Evolutionary conservation across 2,888 invertebrate species (phyloP).

Genomic region (Caenorhabditis sulstoni): DNA sequence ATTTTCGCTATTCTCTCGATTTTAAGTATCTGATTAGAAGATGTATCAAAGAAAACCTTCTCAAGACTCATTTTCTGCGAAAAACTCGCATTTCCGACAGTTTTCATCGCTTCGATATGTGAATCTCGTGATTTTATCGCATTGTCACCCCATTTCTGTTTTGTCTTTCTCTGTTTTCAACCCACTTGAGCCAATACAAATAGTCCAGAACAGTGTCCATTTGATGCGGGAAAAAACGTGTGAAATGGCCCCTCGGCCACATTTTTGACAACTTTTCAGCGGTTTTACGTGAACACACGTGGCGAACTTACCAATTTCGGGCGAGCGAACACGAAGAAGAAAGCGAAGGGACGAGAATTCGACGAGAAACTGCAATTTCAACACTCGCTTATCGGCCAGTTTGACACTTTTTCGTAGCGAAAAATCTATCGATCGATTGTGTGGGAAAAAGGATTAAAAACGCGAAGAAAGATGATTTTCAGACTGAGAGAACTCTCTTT

Average conservation of each 20-base stretch:
- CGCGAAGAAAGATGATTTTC: slow-evolving; percentile 10
- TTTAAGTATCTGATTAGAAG: too few relatives aligned
- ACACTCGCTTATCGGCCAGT: too few relatives aligned
- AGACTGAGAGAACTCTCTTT: background rate
- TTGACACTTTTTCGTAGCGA: too few relatives aligned
- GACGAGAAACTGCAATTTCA: too few relatives aligned
- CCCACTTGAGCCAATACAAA: slow-evolving; percentile 36
- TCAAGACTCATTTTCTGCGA: background rate
- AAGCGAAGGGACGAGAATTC: too few relatives aligned
- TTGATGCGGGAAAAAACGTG: background rate
- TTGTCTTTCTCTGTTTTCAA: background rate
- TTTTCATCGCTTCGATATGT: background rate
- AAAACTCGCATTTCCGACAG: background rate
- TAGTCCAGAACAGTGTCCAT: slow-evolving; percentile 33
- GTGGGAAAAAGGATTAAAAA: background rate
- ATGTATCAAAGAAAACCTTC: background rate
- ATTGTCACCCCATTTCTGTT: background rate
- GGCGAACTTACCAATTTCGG: slow-evolving; percentile 39
- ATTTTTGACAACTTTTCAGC: too few relatives aligned
- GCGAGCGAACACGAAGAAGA: background rate
- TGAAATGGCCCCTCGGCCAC: background rate
- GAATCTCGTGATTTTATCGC: background rate
- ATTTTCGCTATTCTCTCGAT: slow-evolving; percentile 1
- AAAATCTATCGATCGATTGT: too few relatives aligned
- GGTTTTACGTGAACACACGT: slow-evolving; percentile 8